phyloP scores from a whole-genome alignment of 2,888 invertebrate genomes.

The Protophormia terraenovae region DNA sequence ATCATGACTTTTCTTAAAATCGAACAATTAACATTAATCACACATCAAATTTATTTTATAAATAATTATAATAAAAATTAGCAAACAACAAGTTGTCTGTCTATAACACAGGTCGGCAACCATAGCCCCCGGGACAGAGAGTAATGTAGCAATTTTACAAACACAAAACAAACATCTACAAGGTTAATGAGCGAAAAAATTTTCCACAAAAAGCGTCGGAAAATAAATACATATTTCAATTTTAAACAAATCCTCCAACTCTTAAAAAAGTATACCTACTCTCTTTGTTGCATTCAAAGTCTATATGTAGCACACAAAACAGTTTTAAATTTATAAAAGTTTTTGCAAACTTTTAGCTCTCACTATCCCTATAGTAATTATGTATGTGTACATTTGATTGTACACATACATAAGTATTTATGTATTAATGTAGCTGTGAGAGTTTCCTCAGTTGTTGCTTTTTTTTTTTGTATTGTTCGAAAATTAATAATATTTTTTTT shows the following conservation, averaged over 20 bases:
- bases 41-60: neutral
- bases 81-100: no score
- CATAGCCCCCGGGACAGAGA: no score
- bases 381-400: neutral
- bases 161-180: no score
- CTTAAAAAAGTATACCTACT: no score
- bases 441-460: no score
- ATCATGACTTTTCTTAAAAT: neutral
- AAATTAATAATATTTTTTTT: conserved; percentile 27
- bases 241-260: no score
- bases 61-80: neutral
- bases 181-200: no score
- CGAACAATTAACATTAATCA: neutral
- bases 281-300: no score
- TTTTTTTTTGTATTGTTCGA: conserved; percentile 5
- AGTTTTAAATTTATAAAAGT: neutral
- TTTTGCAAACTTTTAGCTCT: neutral
- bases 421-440: neutral
- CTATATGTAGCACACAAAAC: neutral
- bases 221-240: no score
- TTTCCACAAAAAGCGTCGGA: no score
- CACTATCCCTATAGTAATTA: neutral
- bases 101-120: no score
- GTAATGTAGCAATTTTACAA: no score
- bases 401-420: neutral